Evolutionary conservation across 2,113 vertebrate genomes (phyloP), one percentile per base, ranked within the genome.

Genomic region (Typhlomys cinereus): DNA sequence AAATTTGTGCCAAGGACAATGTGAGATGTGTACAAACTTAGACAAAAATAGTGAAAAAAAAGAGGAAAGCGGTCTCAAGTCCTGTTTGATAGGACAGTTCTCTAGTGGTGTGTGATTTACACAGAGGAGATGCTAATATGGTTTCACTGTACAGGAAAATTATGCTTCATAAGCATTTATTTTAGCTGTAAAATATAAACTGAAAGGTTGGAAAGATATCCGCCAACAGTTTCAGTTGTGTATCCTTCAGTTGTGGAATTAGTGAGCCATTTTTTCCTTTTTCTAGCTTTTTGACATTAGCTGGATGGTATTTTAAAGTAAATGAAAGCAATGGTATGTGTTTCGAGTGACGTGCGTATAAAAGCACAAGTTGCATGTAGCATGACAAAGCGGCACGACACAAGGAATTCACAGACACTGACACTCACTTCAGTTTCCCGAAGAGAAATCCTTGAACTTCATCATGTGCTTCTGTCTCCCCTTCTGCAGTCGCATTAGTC

Each of bases 361-460:
- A n/a, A n/a, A n/a, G n/a, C n/a, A n/a, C n/a, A n/a, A n/a, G n/a
- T n/a, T n/a, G n/a, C n/a, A n/a, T n/a, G n/a, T n/a, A n/a, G n/a
- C n/a, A n/a, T n/a, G n/a, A n/a, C n/a, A n/a, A n/a, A n/a, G n/a
- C n/a, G n/a, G n/a, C n/a, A n/a, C n/a, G n/a, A n/a, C n/a, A n/a
- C n/a, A n/a, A n/a, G n/a, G n/a, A n/a, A n/a, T n/a, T n/a, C n/a
- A n/a, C n/a, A n/a, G n/a, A n/a, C n/a, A n/a, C n/a, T n/a, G n/a
- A n/a, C n/a, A n/a, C n/a, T 98, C 97, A 99, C 99, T 98, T 99
- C 93, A 99, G 97, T 82, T 98, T 99, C 64, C 97, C 97, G 98
- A 99, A 99, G 84, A 99, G 94, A 97, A 99, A 99, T 78, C 99
- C 99, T 95, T 99, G 99, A 52, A 99, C 97, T 94, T 99, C 99